These are phyloP conservation scores for Lydus trimaculatus DNA, from an alignment of 2,888 invertebrate genomes.

Conservation along the genomic window DNA sequence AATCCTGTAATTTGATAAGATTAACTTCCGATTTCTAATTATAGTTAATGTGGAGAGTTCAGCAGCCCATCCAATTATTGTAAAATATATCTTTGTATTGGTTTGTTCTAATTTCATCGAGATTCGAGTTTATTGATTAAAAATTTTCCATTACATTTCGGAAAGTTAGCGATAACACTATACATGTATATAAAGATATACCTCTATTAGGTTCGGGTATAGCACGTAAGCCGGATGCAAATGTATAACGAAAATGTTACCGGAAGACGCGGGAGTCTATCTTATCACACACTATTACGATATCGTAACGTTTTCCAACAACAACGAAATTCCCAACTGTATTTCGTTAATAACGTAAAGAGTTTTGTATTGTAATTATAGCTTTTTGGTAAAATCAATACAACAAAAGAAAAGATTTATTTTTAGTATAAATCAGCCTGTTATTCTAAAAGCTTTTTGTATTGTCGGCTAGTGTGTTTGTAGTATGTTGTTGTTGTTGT, in stretches of 20 bases:
- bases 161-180: not conserved
- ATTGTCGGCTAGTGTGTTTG: conserved; percentile 9
- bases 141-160: not conserved
- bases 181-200: not conserved
- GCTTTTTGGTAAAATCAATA: not conserved
- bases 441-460: not conserved
- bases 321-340: not conserved
- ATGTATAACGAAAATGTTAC: conserved; percentile 25
- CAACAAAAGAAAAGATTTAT: not conserved
- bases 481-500: conserved; percentile 4
- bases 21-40: no score
- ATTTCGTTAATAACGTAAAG: not conserved
- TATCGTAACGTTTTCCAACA: not conserved
- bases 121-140: not conserved
- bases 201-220: conserved; percentile 14
- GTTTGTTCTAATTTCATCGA: no score
- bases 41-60: no score
- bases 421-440: conserved; percentile 5
- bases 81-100: no score
- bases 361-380: not conserved
- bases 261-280: conserved; percentile 24
- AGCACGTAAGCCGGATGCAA: conserved; percentile 32
- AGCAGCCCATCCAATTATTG: no score
- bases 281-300: conserved; percentile 19
- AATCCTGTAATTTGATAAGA: no score